Evolutionary conservation across 2,113 vertebrate genomes (phyloP), one percentile per base, ranked within the genome.

Genomic region (Litocranius walleri): DNA sequence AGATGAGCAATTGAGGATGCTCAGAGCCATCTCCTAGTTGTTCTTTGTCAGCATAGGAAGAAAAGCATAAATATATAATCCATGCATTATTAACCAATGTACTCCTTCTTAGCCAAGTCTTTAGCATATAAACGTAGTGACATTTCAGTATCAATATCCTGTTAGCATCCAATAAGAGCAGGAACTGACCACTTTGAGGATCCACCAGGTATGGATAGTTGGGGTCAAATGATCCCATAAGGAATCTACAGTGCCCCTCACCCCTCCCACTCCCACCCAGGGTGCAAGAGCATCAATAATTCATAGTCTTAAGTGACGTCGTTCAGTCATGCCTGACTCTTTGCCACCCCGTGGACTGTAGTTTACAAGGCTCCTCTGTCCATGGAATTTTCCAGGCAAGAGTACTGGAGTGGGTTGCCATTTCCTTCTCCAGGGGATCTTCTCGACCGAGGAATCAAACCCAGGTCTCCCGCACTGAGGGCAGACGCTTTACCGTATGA

Each of bases 261-360:
- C 27, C 12, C 7, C 48, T 12, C 7, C 3, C 3, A 3, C 7
- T 30, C 3, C 64, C 19, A n/a, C 9, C 13, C 23, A 17, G 50
- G 0, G 30, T 48, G 11, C 36, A 81, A 64, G 19, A 13, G 82
- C 80, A 21, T 15, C 29, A 80, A 11, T 7, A 54, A 43, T 89
- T n/a, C 84, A 17, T 33, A 1, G 21, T 25, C 7, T 33, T 50
- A 14, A 50, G 50, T 14, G 50, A 4, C 13, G 50, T 50, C 1
- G 13, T 13, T 50, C 48, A 50, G 50, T 50, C 50, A 3, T 50
- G 50, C 50, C 50, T 4, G 50, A 15, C 50, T 50, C 50, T 50
- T 50, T 50, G 50, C 50, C 14, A 50, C 50, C 3, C 50, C 3
- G 13, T 50, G 48, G 3, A 50, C 48, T 50, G 48, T 14, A 50